A percentile compares a stretch with the other conserved stretches of the same genome.
These are phyloP conservation scores for Cremastinae sp. DNA, from an alignment of 2,888 invertebrate genomes.

Conservation along the genomic window DNA sequence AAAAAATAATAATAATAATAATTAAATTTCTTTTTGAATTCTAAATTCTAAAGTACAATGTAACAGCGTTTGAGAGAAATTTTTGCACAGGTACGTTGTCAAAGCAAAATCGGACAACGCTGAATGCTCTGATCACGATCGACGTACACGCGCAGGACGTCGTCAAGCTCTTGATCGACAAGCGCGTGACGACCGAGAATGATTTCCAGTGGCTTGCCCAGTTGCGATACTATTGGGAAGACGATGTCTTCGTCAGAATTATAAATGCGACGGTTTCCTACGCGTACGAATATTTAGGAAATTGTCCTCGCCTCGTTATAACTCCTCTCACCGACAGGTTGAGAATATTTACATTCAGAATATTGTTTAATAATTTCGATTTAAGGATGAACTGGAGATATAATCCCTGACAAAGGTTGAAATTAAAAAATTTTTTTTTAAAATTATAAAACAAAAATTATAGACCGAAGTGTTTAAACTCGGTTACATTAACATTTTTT, in stretches of 20 bases:
- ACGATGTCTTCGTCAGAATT: slow-evolving; percentile 86
- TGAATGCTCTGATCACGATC: slow-evolving; percentile 91
- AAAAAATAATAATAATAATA: no score
- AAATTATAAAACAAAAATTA: no score
- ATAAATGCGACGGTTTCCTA: slow-evolving; percentile 90
- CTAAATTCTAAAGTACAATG: not conserved
- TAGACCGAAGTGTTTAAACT: no score
- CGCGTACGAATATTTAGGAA: slow-evolving; percentile 93
- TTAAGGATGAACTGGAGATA: no score
- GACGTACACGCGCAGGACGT: slow-evolving; percentile 94
- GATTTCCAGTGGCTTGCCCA: slow-evolving; percentile 94
- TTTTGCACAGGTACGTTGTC: slow-evolving; percentile 84
- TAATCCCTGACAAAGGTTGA: not conserved
- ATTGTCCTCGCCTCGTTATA: slow-evolving; percentile 88
- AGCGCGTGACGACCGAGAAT: slow-evolving; percentile 85
- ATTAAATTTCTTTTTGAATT: no score
- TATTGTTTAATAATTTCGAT: no score
- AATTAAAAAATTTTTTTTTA: no score
- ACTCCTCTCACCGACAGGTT: slow-evolving; percentile 87
- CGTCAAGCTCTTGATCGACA: slow-evolving; percentile 84
- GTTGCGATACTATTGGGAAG: slow-evolving; percentile 89
- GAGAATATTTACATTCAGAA: not conserved
- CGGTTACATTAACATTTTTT: no score
- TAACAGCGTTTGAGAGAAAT: not conserved
- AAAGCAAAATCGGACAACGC: slow-evolving; percentile 87